Evolutionary conservation across 2,797 vertebrate genomes (phyloP).

Genomic region (Chanos chanos): DNA sequence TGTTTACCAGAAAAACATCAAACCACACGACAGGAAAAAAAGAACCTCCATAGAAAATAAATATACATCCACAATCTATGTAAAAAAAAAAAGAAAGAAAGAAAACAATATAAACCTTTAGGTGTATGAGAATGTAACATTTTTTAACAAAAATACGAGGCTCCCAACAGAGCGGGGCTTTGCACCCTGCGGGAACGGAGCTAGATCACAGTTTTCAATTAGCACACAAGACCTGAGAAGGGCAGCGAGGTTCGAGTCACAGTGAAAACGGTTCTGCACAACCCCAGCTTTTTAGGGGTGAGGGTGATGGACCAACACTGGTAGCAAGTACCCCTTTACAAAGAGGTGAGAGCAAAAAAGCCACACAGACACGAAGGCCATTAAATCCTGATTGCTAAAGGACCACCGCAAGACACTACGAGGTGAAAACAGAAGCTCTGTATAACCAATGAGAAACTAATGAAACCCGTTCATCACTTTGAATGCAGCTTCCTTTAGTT

Average conservation of each 20-base stretch:
- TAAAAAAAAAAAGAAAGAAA: background rate
- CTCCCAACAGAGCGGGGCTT: constrained; percentile 14
- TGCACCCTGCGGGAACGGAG: background rate
- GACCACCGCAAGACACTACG: too few species aligned
- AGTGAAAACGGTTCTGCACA: constrained; percentile 55
- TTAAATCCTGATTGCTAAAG: constrained; percentile 19
- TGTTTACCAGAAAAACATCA: too few species aligned
- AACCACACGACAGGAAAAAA: constrained; percentile 26
- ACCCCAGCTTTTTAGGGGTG: constrained; percentile 37
- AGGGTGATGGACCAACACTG: too few species aligned
- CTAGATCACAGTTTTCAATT: constrained; percentile 26
- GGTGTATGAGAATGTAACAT: constrained; percentile 17
- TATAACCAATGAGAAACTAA: too few species aligned
- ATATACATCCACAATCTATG: constrained; percentile 48
- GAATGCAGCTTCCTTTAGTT: too few species aligned
- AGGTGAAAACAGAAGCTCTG: too few species aligned
- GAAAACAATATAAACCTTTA: constrained; percentile 7
- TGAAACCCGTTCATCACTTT: too few species aligned
- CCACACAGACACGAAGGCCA: too few species aligned
- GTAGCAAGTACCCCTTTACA: constrained; percentile 18
- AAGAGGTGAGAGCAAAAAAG: background rate
- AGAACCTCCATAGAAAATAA: constrained; percentile 54
- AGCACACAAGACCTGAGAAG: constrained; percentile 55
- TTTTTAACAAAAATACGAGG: constrained; percentile 15
- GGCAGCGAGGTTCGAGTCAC: constrained; percentile 52